Evolutionary conservation across 35 echinoderm and acorn worm genomes (phyloP), one percentile per base, ranked within the genome.

Genomic region (Strongylocentrotus purpuratus): DNA sequence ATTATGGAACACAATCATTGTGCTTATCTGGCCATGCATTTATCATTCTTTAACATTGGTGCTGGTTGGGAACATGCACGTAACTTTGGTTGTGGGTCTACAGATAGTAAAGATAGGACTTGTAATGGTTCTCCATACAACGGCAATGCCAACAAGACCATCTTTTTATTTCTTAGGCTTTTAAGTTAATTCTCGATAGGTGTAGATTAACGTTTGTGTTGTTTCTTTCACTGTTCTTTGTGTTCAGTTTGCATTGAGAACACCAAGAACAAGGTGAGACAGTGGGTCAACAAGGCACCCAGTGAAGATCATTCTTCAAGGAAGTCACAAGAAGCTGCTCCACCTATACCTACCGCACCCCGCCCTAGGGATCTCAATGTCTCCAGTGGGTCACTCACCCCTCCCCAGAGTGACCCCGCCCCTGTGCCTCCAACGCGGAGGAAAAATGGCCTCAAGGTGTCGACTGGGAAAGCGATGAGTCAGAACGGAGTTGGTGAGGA

Each of bases 311-410:
- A 33, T 2, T n/a, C n/a, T n/a, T 47, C 91, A 20, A 93, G 91
- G 48, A 93, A 93, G 91, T 93, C 91, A 8, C 91, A 93, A 50
- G 91, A 93, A 88, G 94, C 33, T 25, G 46, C 86, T 32, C 94
- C 94, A 4, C 94, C 94, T 32, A 33, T 95, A 46, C 94, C 94
- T 46, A 86, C 94, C 14, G 60, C 71, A 45, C 91, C 91, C 91
- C 94, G 71, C 46, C 94, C 78, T 0, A 31, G 46, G 31, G 86
- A 95, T 50, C 86, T 87, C 4, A 87, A 46, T 11, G 13, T 93
- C 31, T 46, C 91, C 91, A 52, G 31, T 1, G 48, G 4, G 5
- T 28, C 52, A 11, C 47, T 92, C 31, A 45, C 25, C 85, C 65
- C 41, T 33, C 8, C 92, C 5, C 33, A n/a, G 33, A 33, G 12